Evolutionary conservation across 2,113 vertebrate genomes (phyloP), one percentile per base, ranked within the genome.

Genomic region (Turnix velox): DNA sequence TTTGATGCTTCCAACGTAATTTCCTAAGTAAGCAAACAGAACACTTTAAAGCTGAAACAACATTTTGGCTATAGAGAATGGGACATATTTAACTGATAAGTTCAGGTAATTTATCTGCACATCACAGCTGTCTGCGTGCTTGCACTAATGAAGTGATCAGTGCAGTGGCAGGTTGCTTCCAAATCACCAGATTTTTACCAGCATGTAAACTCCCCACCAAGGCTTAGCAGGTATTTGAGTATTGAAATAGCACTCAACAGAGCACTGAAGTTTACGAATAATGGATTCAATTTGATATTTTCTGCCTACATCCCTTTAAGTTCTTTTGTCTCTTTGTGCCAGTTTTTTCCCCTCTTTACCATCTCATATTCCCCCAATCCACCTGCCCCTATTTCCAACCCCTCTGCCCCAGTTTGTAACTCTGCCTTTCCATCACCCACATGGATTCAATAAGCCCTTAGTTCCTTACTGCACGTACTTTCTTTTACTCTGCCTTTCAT

Each of bases 131-230:
- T 55, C 61, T 72, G 37, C 74, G n/a, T 84, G 35, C 74, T 63
- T 59, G 45, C 48, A 6, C n/a, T 63, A 48, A 24, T 49, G 73
- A 84, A 72, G 28, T 23, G 63, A 31, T 62, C 51, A 39, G 8
- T 63, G 48, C 62, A 18, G 22, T 28, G 55, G 27, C 27, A 82
- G 24, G 31, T 84, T 87, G 23, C 73, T 91, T 73, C 55, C 63
- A 74, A 74, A 37, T 15, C 45, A 18, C 42, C 46, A 62, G 52
- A 20, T 49, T 4, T 76, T 88, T 86, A 42, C 35, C 43, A 79
- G 37, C 0, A 0, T 12, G 35, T 84, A 51, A 68, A 43, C 3
- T 2, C 27, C 10, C 33, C 9, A 18, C 13, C 1, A 39, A 35
- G 61, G 39, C 37, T 85, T 77, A 69, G 42, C 74, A 78, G 42